Evolutionary conservation across 2,888 invertebrate genomes (phyloP).

Genomic region (Drosophila incognita): DNA sequence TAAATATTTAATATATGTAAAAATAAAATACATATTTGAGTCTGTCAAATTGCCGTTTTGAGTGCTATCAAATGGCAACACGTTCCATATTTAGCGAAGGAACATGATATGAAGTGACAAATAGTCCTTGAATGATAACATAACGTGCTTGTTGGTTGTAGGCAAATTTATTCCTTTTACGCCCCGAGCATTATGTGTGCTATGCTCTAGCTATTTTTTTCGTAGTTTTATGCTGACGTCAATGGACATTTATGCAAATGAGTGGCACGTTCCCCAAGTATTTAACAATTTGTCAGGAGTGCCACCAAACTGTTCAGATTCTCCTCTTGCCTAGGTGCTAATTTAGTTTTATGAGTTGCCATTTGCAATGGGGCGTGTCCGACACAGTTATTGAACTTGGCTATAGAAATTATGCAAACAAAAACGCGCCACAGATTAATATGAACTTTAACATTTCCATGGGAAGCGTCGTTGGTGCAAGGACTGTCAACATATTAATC

Average conservation of each 20-base stretch:
- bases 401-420: constrained; percentile 8
- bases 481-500: constrained; percentile 31
- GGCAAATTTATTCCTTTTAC: constrained; percentile 3
- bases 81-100: neutral
- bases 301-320: constrained; percentile 15
- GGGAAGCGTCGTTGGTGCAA: neutral
- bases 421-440: neutral
- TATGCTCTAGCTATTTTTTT: constrained; percentile 9
- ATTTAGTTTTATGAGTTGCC: constrained; percentile 55
- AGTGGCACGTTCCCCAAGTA: constrained; percentile 10
- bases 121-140: constrained; percentile 2
- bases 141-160: neutral
- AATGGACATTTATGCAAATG: constrained; percentile 57
- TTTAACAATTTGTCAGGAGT: constrained; percentile 27
- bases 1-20: too few relatives aligned
- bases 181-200: constrained; percentile 8
- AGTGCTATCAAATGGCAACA: neutral
- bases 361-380: constrained; percentile 39
- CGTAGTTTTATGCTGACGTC: constrained; percentile 53
- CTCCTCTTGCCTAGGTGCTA: constrained; percentile 41
- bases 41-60: neutral
- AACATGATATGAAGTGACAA: neutral
- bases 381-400: constrained; percentile 47
- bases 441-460: neutral
- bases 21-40: neutral